Conservation (phyloP, 2,113 vertebrate species). For the Chaetodon trifascialis region DNA sequence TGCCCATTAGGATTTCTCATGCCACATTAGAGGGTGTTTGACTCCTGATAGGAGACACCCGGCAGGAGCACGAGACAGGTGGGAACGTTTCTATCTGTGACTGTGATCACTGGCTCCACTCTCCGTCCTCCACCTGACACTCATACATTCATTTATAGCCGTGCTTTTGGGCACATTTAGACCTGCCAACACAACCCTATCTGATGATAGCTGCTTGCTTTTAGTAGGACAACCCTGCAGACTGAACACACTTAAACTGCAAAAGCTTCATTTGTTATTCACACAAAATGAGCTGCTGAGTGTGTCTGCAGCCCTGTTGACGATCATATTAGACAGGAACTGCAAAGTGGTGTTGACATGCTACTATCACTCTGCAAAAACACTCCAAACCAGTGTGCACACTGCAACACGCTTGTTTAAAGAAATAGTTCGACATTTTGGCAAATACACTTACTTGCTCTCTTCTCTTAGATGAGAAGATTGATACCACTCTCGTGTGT, state of each 20-base stretch:
- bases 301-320: background rate
- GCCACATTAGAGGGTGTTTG: slow-evolving; percentile 60
- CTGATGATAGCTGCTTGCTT: background rate
- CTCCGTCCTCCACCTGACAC: slow-evolving; percentile 45
- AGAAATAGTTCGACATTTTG: slow-evolving; percentile 16
- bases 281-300: background rate
- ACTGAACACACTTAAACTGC: slow-evolving; percentile 32
- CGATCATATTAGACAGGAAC: slow-evolving; percentile 7
- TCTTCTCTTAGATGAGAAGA: slow-evolving; percentile 2
- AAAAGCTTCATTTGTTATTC: slow-evolving; percentile 24
- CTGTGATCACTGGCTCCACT: slow-evolving; percentile 38
- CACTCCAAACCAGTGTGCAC: slow-evolving; percentile 37
- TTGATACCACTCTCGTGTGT: background rate
- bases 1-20: slow-evolving; percentile 45
- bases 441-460: background rate
- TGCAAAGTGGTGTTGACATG: slow-evolving; percentile 23
- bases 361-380: slow-evolving; percentile 18
- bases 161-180: slow-evolving; percentile 30
- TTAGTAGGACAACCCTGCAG: slow-evolving; percentile 5
- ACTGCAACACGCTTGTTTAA: slow-evolving; percentile 47
- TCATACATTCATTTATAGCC: slow-evolving; percentile 60
- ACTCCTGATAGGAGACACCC: slow-evolving; percentile 63
- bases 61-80: slow-evolving; percentile 5
- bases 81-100: slow-evolving; percentile 46
- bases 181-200: slow-evolving; percentile 23